Base-by-base conservation (phyloP, 2,888 invertebrate species). In the Amorpha juglandis region DNA sequence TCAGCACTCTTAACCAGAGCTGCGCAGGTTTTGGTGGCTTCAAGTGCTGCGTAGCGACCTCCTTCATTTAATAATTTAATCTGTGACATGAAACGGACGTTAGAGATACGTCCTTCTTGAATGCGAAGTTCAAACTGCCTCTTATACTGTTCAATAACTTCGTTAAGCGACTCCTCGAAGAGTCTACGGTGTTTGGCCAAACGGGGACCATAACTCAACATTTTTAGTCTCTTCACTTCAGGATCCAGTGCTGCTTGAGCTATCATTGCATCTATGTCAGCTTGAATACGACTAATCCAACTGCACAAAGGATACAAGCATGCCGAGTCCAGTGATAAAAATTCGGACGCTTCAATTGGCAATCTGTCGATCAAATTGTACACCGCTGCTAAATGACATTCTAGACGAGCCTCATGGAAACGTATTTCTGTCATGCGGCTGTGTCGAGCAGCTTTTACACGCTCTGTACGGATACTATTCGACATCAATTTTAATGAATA, bases 51-150 rank as follows among this genome's bases (percentile, higher is more conserved):
- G 70, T 86, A 91, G 0, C 73, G 72, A 7, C 92, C 91, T 42
- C 87, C 88, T 76, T 91, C 88, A 67, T 69, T 72, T 16, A 87
- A 86, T 68, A 91, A 70, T 63, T 78, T 83, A 3, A 92, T 73
- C 48, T 83, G 76, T 7, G 84, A 76, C 68, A 89, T 72, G 63
- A 87, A 88, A 11, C 84, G 78, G n/a, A 88, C 77, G 69, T 90
- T 91, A 0, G 90, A 82, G 48, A 90, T 82, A n/a, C 90, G 81
- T 11, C 80, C 89, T 51, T 83, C 82, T 70, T 92, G 91, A 62
- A 90, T 70, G n/a, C 81, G 75, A 27, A 82, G 71, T 38, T 86
- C 80, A 0, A 87, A 63, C n/a, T 76, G 68, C 33, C 68, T 76
- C 66, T 84, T 89, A 68, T 74, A 83, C 0, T 74, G 69, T 6